Evolutionary conservation across 1,140 invertebrate genomes (phyloP), one percentile per base, ranked within the genome.

Genomic region (Drosophila suzukii): DNA sequence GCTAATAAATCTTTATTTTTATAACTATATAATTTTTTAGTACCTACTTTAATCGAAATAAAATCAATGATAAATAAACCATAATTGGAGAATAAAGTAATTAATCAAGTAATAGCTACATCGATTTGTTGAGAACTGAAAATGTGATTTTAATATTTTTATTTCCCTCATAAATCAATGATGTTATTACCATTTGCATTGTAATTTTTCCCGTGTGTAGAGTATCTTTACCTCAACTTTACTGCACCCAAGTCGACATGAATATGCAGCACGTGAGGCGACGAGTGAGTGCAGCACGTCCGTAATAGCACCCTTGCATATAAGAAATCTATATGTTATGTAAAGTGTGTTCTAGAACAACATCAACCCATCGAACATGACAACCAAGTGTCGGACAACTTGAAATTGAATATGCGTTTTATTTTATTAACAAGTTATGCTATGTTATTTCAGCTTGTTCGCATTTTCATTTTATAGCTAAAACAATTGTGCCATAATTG

Each of bases 181-280:
- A 5, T 27, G 27, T 1, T 27, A 27, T 27, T 1, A 5, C 27
- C 27, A 27, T 27, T 27, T 27, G 27, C 1, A 10, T 15, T 10
- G 3, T 13, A 51, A 36, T 41, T 49, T 32, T 47, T 27, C 1
- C 43, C 5, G 24, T 59, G 38, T 62, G 41, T 13, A 43, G 6
- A 6, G 17, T 5, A 24, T 11, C 27, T 24, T 30, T 17, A 32
- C 32, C 43, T 43, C 39, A 47, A 24, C 32, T 53, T 20, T 27
- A 50, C 41, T 49, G 41, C 50, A 47, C 49, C 12, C 61, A 61
- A 53, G 44, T 24, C 49, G 76, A 50, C 75, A 68, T 63, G 60
- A 66, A 84, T 76, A 58, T 82, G 65, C 66, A 53, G 54, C 75
- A 81, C 68, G 78, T 78, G 68, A 57, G 58, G 51, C 36, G 54